Conservation (phyloP, 2,888 invertebrate genomes). For the Eupithecia pulchellata region DNA sequence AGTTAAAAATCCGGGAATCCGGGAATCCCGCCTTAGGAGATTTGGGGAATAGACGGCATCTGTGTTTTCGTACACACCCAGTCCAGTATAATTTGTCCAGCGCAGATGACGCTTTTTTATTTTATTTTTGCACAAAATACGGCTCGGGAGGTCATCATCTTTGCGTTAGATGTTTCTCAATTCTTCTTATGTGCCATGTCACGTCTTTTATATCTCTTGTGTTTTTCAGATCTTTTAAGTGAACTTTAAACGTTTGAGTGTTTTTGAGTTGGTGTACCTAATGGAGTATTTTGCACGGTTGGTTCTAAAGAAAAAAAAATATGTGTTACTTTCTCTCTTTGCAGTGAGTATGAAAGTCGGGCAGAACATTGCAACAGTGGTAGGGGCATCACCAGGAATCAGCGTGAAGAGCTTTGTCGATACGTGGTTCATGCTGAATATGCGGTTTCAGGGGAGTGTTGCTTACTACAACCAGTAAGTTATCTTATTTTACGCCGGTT, state of each 20-base stretch:
- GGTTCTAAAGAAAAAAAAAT: neutral
- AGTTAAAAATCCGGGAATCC: no score
- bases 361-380: constrained; percentile 69
- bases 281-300: neutral
- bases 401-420: constrained; percentile 71
- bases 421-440: constrained; percentile 71
- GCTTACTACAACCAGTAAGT: constrained; percentile 72
- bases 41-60: no score
- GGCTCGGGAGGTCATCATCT: neutral
- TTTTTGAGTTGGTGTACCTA: neutral
- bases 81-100: no score
- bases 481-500: neutral
- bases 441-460: constrained; percentile 66
- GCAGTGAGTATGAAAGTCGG: constrained; percentile 64
- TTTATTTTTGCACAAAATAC: no score
- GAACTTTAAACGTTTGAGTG: neutral
- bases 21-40: no score
- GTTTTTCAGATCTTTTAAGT: no score
- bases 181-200: neutral
- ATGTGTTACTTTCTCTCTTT: constrained; percentile 34
- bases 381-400: constrained; percentile 62
- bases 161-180: neutral
- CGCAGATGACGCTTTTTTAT: no score
- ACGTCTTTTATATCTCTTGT: neutral
- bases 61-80: no score